Percentiles rank a stretch among this genome's conserved stretches.
phyloP scores from a whole-genome alignment of 2,888 invertebrate species.

The Erebia ligea region DNA sequence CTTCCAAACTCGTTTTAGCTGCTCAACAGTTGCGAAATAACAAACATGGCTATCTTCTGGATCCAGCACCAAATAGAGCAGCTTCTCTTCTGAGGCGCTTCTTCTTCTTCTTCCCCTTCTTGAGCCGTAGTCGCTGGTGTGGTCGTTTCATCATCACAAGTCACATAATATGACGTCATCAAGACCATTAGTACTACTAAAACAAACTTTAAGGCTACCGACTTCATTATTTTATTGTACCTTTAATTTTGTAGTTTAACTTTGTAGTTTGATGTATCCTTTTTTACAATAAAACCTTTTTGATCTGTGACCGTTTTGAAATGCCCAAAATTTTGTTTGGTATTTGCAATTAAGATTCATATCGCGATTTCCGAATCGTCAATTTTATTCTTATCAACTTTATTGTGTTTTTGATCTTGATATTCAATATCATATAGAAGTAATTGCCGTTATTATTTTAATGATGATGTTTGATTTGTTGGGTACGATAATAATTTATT shows the following conservation, averaged over 20 bases:
- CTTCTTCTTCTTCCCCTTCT: constrained; percentile 72
- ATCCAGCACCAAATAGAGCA: constrained; percentile 82
- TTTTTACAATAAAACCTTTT: constrained; percentile 5
- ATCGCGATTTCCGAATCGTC: constrained; percentile 27
- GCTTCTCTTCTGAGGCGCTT: constrained; percentile 62
- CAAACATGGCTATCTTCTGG: constrained; percentile 78
- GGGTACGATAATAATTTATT: background rate
- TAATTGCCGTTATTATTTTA: constrained; percentile 20
- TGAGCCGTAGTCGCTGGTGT: constrained; percentile 55
- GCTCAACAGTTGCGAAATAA: constrained; percentile 75
- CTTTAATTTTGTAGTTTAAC: background rate
- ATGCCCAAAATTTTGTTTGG: constrained; percentile 21
- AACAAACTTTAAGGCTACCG: constrained; percentile 48
- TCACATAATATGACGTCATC: constrained; percentile 52
- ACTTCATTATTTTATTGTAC: constrained; percentile 39
- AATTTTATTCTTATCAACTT: constrained; percentile 37
- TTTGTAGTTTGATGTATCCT: background rate
- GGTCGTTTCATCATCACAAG: constrained; percentile 66
- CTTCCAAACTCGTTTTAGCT: constrained; percentile 44
- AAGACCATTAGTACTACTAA: constrained; percentile 50
- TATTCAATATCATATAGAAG: constrained; percentile 9
- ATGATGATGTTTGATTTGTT: background rate
- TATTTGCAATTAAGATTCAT: constrained; percentile 27
- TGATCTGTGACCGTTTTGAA: constrained; percentile 16
- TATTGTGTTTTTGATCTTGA: constrained; percentile 23